Evolutionary conservation across 2,888 invertebrate genomes (phyloP).

Genomic region (Mystacides longicornis): DNA sequence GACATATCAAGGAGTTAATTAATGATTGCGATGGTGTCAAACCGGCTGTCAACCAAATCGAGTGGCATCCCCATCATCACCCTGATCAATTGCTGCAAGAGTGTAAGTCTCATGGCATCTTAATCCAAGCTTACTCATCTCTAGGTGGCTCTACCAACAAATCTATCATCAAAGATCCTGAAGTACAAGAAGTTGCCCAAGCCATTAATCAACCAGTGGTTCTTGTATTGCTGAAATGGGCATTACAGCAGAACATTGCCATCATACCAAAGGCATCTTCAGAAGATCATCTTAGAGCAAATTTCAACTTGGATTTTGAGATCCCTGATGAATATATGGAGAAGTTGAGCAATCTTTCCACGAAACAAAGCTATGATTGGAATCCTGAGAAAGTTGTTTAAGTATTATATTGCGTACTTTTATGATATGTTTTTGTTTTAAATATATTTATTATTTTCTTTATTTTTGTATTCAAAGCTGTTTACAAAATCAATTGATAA

Average conservation of each 20-base stretch:
- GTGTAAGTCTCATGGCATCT: constrained; percentile 58
- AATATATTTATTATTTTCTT: too few species aligned
- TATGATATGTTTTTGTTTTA: too few species aligned
- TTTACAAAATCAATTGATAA: too few species aligned
- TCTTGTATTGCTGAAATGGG: constrained; percentile 69
- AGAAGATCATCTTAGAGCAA: constrained; percentile 49
- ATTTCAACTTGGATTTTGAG: constrained; percentile 51
- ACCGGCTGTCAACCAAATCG: constrained; percentile 74
- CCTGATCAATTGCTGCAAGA: constrained; percentile 55
- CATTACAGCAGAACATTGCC: constrained; percentile 62
- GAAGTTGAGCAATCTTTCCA: constrained; percentile 38
- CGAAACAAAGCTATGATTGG: constrained; percentile 49
- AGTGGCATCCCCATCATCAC: constrained; percentile 70
- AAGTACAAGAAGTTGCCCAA: constrained; percentile 52
- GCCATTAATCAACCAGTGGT: constrained; percentile 51
- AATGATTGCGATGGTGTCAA: constrained; percentile 44
- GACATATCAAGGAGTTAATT: constrained; percentile 60
- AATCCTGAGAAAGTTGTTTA: constrained; percentile 44
- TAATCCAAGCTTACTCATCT: constrained; percentile 74
- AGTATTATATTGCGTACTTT: neutral
- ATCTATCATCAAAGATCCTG: constrained; percentile 50
- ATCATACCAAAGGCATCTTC: constrained; percentile 60
- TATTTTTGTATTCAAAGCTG: too few species aligned
- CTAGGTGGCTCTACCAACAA: constrained; percentile 54
- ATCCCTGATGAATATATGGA: constrained; percentile 49